Conservation (phyloP, 2,888 invertebrate genomes). For the Hypomecis atomaria region DNA sequence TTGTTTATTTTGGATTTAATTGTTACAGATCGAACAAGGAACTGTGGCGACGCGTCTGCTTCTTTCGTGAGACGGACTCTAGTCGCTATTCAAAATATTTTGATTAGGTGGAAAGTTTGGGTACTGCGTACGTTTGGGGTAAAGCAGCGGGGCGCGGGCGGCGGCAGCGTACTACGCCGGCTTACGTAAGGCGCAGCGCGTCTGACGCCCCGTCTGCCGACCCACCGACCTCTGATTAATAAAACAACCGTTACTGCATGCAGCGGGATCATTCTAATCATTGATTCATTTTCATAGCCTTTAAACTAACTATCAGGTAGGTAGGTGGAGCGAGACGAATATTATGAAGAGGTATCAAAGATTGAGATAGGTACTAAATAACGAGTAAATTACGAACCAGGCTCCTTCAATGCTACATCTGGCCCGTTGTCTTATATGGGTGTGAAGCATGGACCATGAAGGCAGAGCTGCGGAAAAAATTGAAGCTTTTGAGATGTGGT, state of each 20-base stretch:
- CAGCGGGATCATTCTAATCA: conserved; percentile 65
- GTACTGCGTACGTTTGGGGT: conserved; percentile 10
- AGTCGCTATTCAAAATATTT: neutral
- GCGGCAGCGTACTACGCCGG: conserved; percentile 45
- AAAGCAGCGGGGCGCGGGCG: conserved; percentile 39
- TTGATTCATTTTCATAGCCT: conserved; percentile 46
- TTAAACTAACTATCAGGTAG: neutral
- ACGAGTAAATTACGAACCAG: too few species aligned
- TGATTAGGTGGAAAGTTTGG: neutral
- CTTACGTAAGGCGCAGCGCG: conserved; percentile 80
- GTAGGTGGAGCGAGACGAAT: too few species aligned
- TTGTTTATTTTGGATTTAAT: too few species aligned
- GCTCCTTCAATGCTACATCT: too few species aligned
- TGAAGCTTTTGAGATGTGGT: too few species aligned
- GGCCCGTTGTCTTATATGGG: too few species aligned
- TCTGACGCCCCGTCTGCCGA: conserved; percentile 77
- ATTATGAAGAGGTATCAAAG: too few species aligned
- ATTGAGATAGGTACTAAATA: too few species aligned
- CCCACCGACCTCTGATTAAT: conserved; percentile 67
- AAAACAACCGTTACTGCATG: conserved; percentile 72
- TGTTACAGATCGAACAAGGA: too few species aligned
- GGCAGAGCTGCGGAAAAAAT: too few species aligned
- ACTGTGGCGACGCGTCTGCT: too few species aligned
- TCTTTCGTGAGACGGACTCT: neutral
- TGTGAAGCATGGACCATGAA: too few species aligned